Evolutionary conservation across 1,140 invertebrate species (phyloP), one percentile per base, ranked within the genome.

Genomic region (Chironomus tepperi): DNA sequence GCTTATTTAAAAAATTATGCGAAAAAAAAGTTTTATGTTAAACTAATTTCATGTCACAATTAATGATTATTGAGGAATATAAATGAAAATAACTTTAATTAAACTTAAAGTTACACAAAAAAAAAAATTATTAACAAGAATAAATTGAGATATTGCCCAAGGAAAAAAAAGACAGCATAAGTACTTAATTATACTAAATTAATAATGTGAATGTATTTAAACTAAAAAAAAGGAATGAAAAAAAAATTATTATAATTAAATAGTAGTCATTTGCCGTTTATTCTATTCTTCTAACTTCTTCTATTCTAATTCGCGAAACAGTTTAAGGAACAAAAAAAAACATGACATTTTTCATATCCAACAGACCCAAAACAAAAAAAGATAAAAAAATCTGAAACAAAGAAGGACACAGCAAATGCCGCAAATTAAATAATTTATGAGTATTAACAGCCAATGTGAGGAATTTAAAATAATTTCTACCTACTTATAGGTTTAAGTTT

Each of bases 121-220:
- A n/a, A n/a, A n/a, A 57, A 57, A 12, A n/a, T 57, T 57, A 57
- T n/a, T n/a, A 3, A 57, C 43, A 47, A 9, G 15, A 47, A 47
- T 12, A 47, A 43, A 10, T 12, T 47, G 43, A 47, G 8, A 47
- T 1, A 47, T 47, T 18, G 65, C 65, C 65, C 65, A 70, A 21
- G 65, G 65, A 70, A 70, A 19, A 47, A 18, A 70, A 16, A 70
- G 65, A 12, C 12, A n/a, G n/a, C n/a, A 18, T 70, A 70, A 70
- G n/a, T 70, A 9, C n/a, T 70, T 70, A 70, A 70, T 70, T 70
- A 70, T 70, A 70, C 16, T 70, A 70, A 70, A 70, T 70, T 70
- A 70, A 70, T 70, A 70, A 70, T 18, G 18, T 70, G 65, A 70
- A 70, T 70, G 65, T 70, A 70, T 70, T 70, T 18, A 70, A 70